phyloP scores from a whole-genome alignment of 2,888 invertebrate species.

The Empis stercorea region DNA sequence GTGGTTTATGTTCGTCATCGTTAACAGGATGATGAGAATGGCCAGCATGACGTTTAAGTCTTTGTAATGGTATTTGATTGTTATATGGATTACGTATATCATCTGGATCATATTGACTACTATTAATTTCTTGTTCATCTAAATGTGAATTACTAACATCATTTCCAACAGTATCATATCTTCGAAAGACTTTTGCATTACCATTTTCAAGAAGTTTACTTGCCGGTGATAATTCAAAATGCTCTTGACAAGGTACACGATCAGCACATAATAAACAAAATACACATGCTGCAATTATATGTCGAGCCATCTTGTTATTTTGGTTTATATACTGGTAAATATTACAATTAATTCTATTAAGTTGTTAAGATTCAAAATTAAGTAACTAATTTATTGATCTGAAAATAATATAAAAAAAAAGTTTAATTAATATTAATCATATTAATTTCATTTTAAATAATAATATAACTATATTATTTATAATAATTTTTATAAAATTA shows the following conservation, averaged over 20 bases:
- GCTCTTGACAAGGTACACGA: conserved; percentile 61
- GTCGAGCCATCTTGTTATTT: conserved; percentile 39
- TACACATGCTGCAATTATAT: conserved; percentile 68
- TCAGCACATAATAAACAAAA: conserved; percentile 69
- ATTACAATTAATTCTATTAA: too few relatives aligned
- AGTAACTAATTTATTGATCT: too few relatives aligned
- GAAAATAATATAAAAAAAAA: too few relatives aligned
- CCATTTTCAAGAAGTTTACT: neutral
- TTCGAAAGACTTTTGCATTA: conserved; percentile 23
- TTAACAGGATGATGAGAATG: conserved; percentile 22
- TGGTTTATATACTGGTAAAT: too few relatives aligned
- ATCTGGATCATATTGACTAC: neutral
- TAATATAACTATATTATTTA: too few relatives aligned
- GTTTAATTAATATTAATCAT: too few relatives aligned
- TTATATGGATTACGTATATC: conserved; percentile 11
- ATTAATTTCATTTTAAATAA: too few relatives aligned
- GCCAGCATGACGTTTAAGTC: conserved; percentile 28
- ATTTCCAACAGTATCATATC: conserved; percentile 13
- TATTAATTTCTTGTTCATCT: neutral
- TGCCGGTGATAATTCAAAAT: conserved; percentile 35
- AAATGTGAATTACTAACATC: neutral
- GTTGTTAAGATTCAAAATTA: too few relatives aligned
- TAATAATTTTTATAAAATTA: too few relatives aligned
- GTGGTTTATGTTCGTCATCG: conserved; percentile 13
- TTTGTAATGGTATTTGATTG: conserved; percentile 6